phyloP scores from a whole-genome alignment of 2,888 invertebrate species.

The Nasonia oneida region DNA sequence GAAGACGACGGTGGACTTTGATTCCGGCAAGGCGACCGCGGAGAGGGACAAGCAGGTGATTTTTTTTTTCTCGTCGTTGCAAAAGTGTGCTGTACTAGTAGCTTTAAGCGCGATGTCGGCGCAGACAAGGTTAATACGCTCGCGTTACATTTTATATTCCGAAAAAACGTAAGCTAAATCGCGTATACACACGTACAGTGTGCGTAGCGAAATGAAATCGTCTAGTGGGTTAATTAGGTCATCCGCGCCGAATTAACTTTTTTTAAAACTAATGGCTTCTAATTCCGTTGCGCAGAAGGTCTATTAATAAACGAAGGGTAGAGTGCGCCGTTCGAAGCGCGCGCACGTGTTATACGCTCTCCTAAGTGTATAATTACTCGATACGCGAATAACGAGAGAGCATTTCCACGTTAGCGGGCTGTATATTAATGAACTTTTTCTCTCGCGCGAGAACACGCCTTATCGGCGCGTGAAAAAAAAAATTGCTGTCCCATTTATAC shows the following conservation, averaged over 20 bases:
- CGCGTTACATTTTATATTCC: too few species aligned
- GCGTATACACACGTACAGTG: neutral
- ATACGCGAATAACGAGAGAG: conserved; percentile 27
- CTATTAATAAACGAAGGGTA: conserved; percentile 33
- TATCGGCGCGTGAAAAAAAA: neutral
- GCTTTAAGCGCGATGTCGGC: neutral
- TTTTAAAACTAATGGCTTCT: neutral
- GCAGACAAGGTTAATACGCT: neutral
- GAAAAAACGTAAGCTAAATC: neutral
- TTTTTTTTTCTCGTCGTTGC: neutral
- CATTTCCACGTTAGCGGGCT: neutral
- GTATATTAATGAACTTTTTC: neutral
- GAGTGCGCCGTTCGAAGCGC: neutral
- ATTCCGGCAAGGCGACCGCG: conserved; percentile 88
- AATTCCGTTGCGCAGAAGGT: conserved; percentile 9
- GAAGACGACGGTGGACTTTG: conserved; percentile 88
- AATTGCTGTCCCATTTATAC: neutral
- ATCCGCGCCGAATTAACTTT: neutral
- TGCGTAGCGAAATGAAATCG: neutral
- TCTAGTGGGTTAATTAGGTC: conserved; percentile 8
- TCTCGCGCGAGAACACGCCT: neutral
- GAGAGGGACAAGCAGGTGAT: conserved; percentile 92
- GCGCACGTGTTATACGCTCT: neutral
- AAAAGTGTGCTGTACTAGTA: too few species aligned
- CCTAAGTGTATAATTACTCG: conserved; percentile 1